These are phyloP conservation scores for Trachymyrmex septentrionalis DNA, from an alignment of 1,140 invertebrate genomes.

Conservation along the genomic window DNA sequence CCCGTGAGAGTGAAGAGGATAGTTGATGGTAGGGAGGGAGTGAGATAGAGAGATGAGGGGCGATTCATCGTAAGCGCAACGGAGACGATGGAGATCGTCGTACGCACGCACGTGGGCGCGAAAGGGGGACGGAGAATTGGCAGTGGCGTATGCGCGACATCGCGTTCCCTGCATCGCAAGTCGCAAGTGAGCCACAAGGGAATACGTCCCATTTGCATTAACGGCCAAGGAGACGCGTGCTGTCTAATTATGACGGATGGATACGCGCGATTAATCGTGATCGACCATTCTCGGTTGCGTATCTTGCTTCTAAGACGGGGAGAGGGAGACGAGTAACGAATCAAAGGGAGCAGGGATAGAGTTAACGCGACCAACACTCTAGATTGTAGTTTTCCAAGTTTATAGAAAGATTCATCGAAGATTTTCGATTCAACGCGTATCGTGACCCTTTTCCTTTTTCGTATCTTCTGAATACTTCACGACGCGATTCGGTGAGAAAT, in stretches of 20 bases:
- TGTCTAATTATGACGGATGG: conserved; percentile 49
- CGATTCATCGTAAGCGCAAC: conserved; percentile 45
- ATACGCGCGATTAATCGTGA: conserved; percentile 39
- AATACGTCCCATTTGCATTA: conserved; percentile 42
- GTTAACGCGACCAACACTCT: background rate
- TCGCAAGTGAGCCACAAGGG: conserved; percentile 4
- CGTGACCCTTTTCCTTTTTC: background rate
- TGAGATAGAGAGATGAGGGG: conserved; percentile 20
- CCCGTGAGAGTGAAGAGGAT: background rate
- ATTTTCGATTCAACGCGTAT: too few species aligned
- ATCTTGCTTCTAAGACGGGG: background rate
- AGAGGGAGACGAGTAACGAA: background rate
- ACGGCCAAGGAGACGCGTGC: conserved; percentile 42
- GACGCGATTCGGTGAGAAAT: background rate
- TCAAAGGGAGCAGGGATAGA: too few species aligned
- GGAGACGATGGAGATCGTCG: conserved; percentile 51
- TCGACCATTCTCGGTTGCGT: background rate
- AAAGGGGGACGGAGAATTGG: conserved; percentile 62
- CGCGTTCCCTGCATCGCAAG: conserved; percentile 41
- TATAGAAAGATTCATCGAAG: background rate
- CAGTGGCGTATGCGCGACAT: conserved; percentile 76
- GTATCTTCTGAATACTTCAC: background rate
- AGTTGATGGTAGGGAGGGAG: background rate
- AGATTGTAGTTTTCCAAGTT: background rate
- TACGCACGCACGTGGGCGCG: conserved; percentile 54